phyloP scores from a whole-genome alignment of 2,888 invertebrate species.

The Callyntrura sp. region DNA sequence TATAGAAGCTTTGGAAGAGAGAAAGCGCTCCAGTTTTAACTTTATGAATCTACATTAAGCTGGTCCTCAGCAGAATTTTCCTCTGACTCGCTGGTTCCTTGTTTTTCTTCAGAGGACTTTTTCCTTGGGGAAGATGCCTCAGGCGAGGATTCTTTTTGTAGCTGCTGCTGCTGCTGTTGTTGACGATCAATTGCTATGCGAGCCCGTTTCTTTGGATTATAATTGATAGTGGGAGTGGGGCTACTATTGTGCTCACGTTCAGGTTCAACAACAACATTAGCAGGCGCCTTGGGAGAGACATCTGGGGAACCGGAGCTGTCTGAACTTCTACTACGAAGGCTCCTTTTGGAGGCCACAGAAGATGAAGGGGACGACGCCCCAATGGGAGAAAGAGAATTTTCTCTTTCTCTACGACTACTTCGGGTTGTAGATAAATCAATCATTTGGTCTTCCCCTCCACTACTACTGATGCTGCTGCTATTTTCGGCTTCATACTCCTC shows the following conservation, averaged over 20 bases:
- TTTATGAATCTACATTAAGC: conserved; percentile 6
- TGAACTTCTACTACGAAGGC: conserved; percentile 45
- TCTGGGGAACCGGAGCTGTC: conserved; percentile 31
- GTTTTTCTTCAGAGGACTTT: background rate
- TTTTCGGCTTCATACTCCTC: conserved; percentile 48
- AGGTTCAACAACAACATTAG: background rate
- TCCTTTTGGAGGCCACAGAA: conserved; percentile 60
- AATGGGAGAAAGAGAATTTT: conserved; percentile 8
- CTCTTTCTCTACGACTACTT: background rate
- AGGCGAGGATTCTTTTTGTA: background rate
- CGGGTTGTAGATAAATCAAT: conserved; percentile 61
- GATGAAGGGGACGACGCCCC: conserved; percentile 43
- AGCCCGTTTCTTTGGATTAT: conserved; percentile 71
- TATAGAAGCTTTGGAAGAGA: background rate
- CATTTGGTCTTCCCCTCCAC: conserved; percentile 60
- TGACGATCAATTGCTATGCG: conserved; percentile 1
- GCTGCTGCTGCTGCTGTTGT: conserved; percentile 24
- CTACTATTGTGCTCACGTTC: background rate
- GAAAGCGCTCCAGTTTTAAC: background rate
- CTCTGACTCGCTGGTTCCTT: background rate
- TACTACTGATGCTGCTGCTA: conserved; percentile 64
- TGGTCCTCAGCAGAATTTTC: background rate
- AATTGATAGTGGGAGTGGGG: background rate
- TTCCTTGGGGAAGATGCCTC: background rate
- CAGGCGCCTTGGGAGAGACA: background rate